Evolutionary conservation across 2,888 invertebrate species (phyloP).

Genomic region (Neocrepidodera transversa): DNA sequence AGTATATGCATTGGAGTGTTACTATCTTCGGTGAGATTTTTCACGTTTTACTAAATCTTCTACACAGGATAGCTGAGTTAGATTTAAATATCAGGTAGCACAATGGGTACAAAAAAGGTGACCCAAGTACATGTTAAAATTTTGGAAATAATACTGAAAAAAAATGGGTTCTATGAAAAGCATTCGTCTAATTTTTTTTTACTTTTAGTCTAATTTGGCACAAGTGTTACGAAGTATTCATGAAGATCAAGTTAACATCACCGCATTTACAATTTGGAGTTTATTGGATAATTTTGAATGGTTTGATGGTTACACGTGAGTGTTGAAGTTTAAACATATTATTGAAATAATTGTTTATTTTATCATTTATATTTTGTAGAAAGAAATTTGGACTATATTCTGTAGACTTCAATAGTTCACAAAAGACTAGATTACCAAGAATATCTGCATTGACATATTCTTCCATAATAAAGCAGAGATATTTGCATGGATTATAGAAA

Average conservation of each 20-base stretch:
- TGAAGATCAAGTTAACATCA: conserved; percentile 37
- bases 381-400: conserved; percentile 74
- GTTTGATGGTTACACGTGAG: conserved; percentile 39
- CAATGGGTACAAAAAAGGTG: too few species aligned
- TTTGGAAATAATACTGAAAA: too few species aligned
- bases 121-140: too few species aligned
- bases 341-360: not conserved
- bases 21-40: too few species aligned
- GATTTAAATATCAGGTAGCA: too few species aligned
- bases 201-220: conserved; percentile 33
- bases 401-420: conserved; percentile 69
- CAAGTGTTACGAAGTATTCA: conserved; percentile 31
- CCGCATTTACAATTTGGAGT: conserved; percentile 40
- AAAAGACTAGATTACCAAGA: conserved; percentile 69
- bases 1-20: too few species aligned
- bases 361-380: conserved; percentile 58
- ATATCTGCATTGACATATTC: conserved; percentile 61
- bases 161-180: too few species aligned
- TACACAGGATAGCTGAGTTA: too few species aligned
- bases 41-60: too few species aligned
- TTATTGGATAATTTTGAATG: conserved; percentile 46
- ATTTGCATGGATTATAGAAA: not conserved
- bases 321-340: not conserved
- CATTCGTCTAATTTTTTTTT: too few species aligned
- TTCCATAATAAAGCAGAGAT: not conserved